Base-by-base conservation (phyloP, 2,888 invertebrate genomes). In the Drosophila silvestris region DNA sequence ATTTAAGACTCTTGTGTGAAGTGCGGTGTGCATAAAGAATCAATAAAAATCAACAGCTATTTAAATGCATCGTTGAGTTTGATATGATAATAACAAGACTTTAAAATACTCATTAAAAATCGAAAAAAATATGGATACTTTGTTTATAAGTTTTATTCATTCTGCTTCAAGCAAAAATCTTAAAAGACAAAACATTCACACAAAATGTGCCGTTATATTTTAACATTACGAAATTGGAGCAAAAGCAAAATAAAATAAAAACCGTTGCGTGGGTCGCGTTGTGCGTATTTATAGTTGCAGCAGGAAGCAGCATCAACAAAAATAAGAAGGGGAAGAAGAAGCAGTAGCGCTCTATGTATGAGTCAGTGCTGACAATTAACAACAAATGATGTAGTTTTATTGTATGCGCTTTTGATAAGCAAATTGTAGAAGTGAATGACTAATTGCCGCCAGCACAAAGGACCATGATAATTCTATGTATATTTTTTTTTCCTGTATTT, bases 161-260 rank as follows among this genome's bases (percentile, higher is more conserved):
- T 47, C 14, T 16, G 7, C 4, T 7, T 22, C 7, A 47, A 16
- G 14, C 22, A 47, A 47, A 47, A 47, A 47, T 16, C 16, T 26
- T 47, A 12, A 22, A 1, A 16, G 16, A 26, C 7, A 47, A 47
- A 26, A 47, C 47, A 47, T 47, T 47, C 26, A 26, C 26, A 16
- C 26, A 26, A 62, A 76, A 70, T 58, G 64, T 52, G 50, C 47
- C 51, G 37, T 53, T 69, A 66, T 65, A 73, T 56, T 81, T 73
- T 77, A 80, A 78, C 74, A 79, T 84, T 84, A 77, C 76, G 85
- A 83, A 89, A 90, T 81, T 89, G 89, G 91, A 91, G 83, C 86
- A 64, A 52, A 57, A 39, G 26, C 44, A 51, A 62, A 79, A 47
- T 16, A 28, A 64, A 65, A 62, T 70, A 60, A 32, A 67, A 69